Evolutionary conservation across 1,140 invertebrate genomes (phyloP).

Genomic region (Pseudomyrmex gracilis): DNA sequence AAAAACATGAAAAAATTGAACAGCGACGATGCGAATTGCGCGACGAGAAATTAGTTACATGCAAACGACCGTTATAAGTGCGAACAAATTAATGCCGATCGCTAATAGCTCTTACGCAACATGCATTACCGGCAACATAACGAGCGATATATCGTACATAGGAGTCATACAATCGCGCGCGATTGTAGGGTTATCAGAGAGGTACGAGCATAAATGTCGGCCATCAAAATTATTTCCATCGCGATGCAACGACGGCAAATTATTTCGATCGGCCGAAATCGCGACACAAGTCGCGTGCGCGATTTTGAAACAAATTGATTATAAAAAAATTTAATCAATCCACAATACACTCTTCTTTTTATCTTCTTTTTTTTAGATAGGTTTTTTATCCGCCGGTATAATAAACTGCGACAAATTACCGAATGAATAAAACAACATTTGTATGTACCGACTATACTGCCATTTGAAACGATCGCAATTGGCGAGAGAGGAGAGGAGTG

Average conservation of each 20-base stretch:
- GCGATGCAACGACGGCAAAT: neutral
- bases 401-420: neutral
- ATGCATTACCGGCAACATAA: neutral
- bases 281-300: neutral
- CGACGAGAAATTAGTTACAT: conserved; percentile 28
- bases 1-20: neutral
- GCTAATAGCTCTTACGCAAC: conserved; percentile 34
- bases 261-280: neutral
- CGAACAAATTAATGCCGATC: conserved; percentile 19
- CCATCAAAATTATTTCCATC: conserved; percentile 30
- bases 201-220: neutral
- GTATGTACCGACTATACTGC: neutral
- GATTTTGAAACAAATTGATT: neutral
- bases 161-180: neutral
- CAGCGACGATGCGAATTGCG: neutral
- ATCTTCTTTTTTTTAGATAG: too few species aligned
- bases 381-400: too few species aligned
- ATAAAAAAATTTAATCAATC: conserved; percentile 35
- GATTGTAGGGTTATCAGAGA: conserved; percentile 7
- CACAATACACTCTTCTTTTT: neutral
- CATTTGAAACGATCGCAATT: conserved; percentile 43
- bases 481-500: conserved; percentile 6
- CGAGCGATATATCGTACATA: neutral
- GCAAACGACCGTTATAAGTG: conserved; percentile 2
- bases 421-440: neutral